Evolutionary conservation across 2,888 invertebrate species (phyloP).

Genomic region (Ethmia dodecea): DNA sequence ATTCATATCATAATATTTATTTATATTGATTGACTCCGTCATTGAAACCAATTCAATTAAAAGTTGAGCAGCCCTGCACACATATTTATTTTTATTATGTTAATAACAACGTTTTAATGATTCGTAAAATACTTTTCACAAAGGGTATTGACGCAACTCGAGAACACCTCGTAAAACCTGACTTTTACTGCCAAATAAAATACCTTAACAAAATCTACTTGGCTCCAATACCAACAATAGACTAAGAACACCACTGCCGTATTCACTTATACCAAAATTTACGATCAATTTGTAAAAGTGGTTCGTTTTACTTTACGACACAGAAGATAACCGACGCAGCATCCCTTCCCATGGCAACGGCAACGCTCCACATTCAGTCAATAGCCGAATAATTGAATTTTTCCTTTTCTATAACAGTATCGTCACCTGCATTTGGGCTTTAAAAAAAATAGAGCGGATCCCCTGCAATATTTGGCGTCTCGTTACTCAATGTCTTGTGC

Average conservation of each 20-base stretch:
- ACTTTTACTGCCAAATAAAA: slow-evolving; percentile 16
- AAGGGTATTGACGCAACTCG: neutral
- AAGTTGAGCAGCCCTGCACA: too few relatives aligned
- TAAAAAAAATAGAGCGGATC: slow-evolving; percentile 47
- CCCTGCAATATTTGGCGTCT: slow-evolving; percentile 59
- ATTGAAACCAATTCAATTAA: slow-evolving; percentile 34
- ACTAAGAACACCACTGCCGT: slow-evolving; percentile 21
- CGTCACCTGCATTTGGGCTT: slow-evolving; percentile 62
- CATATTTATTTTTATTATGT: slow-evolving; percentile 18
- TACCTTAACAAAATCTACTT: slow-evolving; percentile 6
- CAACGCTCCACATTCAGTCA: slow-evolving; percentile 52
- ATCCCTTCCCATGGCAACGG: slow-evolving; percentile 36
- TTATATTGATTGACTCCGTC: too few relatives aligned
- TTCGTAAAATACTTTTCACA: slow-evolving; percentile 11
- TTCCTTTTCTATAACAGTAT: slow-evolving; percentile 54
- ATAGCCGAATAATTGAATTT: slow-evolving; percentile 68
- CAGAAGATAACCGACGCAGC: slow-evolving; percentile 2
- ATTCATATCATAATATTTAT: too few relatives aligned
- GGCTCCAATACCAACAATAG: slow-evolving; percentile 2
- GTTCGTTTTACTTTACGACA: slow-evolving; percentile 43
- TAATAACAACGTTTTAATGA: slow-evolving; percentile 16
- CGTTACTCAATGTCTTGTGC: slow-evolving; percentile 68
- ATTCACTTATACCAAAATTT: slow-evolving; percentile 41
- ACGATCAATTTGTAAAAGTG: slow-evolving; percentile 67
- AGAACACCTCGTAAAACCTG: slow-evolving; percentile 18